Evolutionary conservation across 30 jellyfish, hydroid and myxozoan genomes (phyloP), one percentile per base, ranked within the genome.

Genomic region (Aurelia coerulea): DNA sequence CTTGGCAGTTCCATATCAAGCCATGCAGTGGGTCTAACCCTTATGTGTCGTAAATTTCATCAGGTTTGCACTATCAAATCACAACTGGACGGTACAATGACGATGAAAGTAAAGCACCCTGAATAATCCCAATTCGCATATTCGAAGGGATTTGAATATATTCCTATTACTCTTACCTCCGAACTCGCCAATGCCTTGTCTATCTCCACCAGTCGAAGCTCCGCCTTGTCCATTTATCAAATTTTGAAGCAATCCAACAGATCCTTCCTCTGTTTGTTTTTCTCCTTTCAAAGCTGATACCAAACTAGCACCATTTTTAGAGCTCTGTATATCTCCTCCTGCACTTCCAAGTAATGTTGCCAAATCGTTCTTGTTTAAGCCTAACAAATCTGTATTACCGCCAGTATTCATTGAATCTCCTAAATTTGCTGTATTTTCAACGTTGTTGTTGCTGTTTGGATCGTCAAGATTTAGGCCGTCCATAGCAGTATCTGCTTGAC

Each of bases 181-280:
- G 33, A 67, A 78, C 7, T 81, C 98, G 5, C 95, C 98, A 11
- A 90, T 90, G 14, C 97, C 97, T 84, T 90, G 97, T 39, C 97
- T 70, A 70, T 90, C 97, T 23, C 84, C 95, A 10, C 97, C 97
- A 62, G 54, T 51, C 31, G 88, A 59, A 6, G 91, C 84, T 62
- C 74, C 92, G 11, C 56, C 56, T 41, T 70, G 73, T 7, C 97
- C 83, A 60, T 62, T 78, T 2, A 88, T 11, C 39, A 88, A 52
- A 23, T 78, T 88, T 87, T 88, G 90, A 68, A 88, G 62, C 53
- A 74, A 53, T 11, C 91, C 86, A 10, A 88, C 56, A 31, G 90
- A 78, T 59, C 78, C 96, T 53, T 88, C 96, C 1, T 53, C 83
- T 4, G 37, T 67, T 10, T 73, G 87, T 68, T 88, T 88, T 42